These are phyloP conservation scores for Epizoanthus scotinus DNA, from an alignment of 92 coral and sea anemone species.

Conservation along the genomic window DNA sequence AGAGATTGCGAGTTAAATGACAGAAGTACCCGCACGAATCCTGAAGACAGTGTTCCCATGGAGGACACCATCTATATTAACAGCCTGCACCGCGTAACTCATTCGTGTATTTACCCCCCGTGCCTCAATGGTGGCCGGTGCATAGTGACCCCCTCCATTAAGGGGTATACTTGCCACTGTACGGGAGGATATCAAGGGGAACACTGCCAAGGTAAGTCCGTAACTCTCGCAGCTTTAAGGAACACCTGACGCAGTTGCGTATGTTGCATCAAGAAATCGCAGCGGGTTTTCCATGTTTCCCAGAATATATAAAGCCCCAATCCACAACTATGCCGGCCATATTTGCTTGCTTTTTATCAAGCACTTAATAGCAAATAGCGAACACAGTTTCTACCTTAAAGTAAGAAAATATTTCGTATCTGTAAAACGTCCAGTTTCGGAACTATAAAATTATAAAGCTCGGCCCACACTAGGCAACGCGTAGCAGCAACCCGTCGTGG, in stretches of 20 bases:
- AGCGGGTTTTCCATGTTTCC: too few species aligned
- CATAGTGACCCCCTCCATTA: background rate
- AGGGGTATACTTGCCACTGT: slow-evolving; percentile 17
- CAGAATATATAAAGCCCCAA: too few species aligned
- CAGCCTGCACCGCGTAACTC: slow-evolving; percentile 17
- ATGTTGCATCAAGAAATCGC: too few species aligned
- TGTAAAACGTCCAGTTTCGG: too few species aligned
- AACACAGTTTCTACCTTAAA: too few species aligned
- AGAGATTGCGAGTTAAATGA: slow-evolving; percentile 29
- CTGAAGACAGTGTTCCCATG: slow-evolving; percentile 9
- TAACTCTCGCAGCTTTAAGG: background rate
- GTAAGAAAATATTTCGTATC: too few species aligned
- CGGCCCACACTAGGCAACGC: too few species aligned
- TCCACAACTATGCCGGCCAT: too few species aligned
- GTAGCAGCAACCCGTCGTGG: too few species aligned
- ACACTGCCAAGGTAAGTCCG: slow-evolving; percentile 24
- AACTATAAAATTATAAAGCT: too few species aligned
- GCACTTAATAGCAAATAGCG: too few species aligned
- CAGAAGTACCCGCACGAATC: slow-evolving; percentile 8
- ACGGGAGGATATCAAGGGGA: slow-evolving; percentile 19
- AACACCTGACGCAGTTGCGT: background rate
- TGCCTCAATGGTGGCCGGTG: slow-evolving; percentile 30
- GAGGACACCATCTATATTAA: slow-evolving; percentile 22
- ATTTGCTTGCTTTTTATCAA: too few species aligned
- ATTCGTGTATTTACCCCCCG: slow-evolving; percentile 18